A percentile compares a stretch with the other conserved stretches of the same genome.
Conservation (phyloP, 2,888 invertebrate genomes). For the Corythucha ciliata region DNA sequence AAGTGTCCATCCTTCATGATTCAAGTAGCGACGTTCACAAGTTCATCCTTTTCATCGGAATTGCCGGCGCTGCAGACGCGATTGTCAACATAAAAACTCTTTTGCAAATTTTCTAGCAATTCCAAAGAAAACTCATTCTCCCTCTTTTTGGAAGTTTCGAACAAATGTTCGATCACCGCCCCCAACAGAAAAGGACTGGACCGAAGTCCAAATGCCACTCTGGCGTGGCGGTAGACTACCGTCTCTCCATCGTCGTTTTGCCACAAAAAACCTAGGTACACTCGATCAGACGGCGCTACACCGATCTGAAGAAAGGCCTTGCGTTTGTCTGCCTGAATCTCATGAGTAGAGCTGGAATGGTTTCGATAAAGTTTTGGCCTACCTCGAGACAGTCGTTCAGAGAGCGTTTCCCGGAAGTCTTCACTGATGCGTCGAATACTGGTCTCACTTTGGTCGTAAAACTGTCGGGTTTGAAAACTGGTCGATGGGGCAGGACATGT, state of each 20-base stretch:
- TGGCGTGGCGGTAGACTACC: constrained; percentile 10
- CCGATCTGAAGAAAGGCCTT: constrained; percentile 29
- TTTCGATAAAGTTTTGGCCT: no score
- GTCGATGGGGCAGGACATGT: constrained; percentile 26
- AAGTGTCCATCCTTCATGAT: constrained; percentile 9
- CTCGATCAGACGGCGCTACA: constrained; percentile 33
- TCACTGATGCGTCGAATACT: constrained; percentile 32
- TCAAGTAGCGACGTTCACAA: constrained; percentile 8
- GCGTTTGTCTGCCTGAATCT: constrained; percentile 27
- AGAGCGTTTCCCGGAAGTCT: not conserved
- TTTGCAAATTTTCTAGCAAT: no score
- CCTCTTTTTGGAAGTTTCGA: no score
- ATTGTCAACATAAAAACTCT: constrained; percentile 27
- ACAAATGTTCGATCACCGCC: constrained; percentile 14
- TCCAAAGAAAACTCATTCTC: not conserved
- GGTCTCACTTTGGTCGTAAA: constrained; percentile 29
- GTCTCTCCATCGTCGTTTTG: not conserved
- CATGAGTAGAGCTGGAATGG: not conserved
- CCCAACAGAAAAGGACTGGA: constrained; percentile 22
- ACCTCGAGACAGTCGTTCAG: no score
- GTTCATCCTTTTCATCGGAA: constrained; percentile 5
- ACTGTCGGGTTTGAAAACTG: constrained; percentile 24
- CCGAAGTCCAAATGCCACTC: constrained; percentile 23
- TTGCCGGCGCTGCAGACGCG: constrained; percentile 8
- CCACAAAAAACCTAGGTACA: constrained; percentile 37